Conservation (phyloP, 2,888 invertebrate genomes). For the Lapara coniferarum region DNA sequence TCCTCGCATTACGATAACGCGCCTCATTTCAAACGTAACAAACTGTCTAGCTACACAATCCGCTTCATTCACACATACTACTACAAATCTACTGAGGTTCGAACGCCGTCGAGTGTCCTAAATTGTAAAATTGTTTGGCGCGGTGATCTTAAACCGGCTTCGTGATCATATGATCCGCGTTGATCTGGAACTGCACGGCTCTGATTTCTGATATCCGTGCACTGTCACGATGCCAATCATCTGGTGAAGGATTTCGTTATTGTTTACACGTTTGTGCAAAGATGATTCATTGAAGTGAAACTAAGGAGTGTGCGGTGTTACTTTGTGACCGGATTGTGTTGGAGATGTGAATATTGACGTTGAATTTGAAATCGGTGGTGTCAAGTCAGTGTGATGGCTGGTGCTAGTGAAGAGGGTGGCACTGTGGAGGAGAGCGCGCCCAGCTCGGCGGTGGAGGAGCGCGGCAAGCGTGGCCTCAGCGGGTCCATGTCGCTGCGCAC, state of each 20-base stretch:
- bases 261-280: constrained; percentile 39
- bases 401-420: constrained; percentile 70
- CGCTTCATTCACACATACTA: constrained; percentile 51
- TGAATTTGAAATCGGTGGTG: constrained; percentile 49
- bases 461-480: constrained; percentile 70
- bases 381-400: constrained; percentile 72
- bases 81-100: constrained; percentile 39
- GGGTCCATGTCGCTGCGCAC: constrained; percentile 79
- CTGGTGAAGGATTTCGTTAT: constrained; percentile 61
- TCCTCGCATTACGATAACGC: constrained; percentile 64
- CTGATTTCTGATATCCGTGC: constrained; percentile 61
- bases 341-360: constrained; percentile 75
- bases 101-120: constrained; percentile 39
- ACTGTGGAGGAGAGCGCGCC: constrained; percentile 57
- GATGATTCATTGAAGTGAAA: constrained; percentile 69
- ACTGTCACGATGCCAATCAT: constrained; percentile 69
- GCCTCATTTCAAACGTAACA: constrained; percentile 68
- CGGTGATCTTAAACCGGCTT: constrained; percentile 62
- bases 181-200: constrained; percentile 54
- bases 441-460: constrained; percentile 48
- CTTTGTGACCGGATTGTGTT: constrained; percentile 60
- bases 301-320: constrained; percentile 63
- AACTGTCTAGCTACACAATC: constrained; percentile 60
- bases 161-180: constrained; percentile 71
- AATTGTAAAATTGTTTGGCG: constrained; percentile 43